Conservation (phyloP, 1,140 invertebrate species). For the Eumeta japonica region DNA sequence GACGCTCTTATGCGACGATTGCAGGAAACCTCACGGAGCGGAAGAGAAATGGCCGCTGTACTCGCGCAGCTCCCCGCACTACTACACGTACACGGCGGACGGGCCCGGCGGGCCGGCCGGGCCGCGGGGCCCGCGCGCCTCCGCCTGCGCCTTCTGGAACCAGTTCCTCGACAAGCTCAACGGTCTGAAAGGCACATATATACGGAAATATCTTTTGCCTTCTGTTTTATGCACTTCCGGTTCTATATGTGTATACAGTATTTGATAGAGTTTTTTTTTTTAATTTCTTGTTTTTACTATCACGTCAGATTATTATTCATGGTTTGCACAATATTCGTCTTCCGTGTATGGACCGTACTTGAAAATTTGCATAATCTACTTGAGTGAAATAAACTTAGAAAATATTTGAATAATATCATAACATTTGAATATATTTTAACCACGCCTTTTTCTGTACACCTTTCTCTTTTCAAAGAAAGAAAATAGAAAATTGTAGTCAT, state of each 20-base stretch:
- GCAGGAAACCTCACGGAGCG: constrained; percentile 77
- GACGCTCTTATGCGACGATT: constrained; percentile 27
- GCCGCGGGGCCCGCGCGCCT: constrained; percentile 78
- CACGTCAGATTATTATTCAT: too few species aligned
- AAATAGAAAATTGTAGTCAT: too few species aligned
- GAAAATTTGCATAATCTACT: too few species aligned
- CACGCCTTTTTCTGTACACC: too few species aligned
- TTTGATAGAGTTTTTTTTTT: too few species aligned
- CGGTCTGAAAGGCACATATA: constrained; percentile 67
- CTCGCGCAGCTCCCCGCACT: constrained; percentile 78
- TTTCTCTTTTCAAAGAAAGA: too few species aligned
- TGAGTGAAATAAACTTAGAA: too few species aligned
- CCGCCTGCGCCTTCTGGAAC: constrained; percentile 94
- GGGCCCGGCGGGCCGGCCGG: constrained; percentile 64
- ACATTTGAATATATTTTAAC: too few species aligned
- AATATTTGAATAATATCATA: too few species aligned
- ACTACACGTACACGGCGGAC: constrained; percentile 86
- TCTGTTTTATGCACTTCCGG: background rate
- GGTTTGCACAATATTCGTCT: too few species aligned
- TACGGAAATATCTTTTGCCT: too few species aligned
- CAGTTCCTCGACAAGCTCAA: constrained; percentile 84
- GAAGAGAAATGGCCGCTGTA: constrained; percentile 88
- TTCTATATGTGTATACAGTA: background rate
- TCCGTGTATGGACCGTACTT: too few species aligned
- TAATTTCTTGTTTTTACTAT: background rate